Conservation (phyloP, 2,113 vertebrate species). For the Archilochus colubris region DNA sequence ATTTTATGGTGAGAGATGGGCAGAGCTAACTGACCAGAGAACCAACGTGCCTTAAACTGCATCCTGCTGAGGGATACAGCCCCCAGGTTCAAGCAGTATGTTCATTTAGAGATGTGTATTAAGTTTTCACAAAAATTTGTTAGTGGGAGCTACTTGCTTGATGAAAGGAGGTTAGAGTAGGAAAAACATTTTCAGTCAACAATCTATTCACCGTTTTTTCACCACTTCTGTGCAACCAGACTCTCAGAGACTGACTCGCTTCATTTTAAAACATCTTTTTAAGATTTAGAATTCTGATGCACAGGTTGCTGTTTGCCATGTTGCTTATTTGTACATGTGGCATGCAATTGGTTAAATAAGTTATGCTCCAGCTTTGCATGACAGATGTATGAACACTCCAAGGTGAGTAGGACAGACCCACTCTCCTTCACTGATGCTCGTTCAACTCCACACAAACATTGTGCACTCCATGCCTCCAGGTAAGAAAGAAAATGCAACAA, state of each 20-base stretch:
- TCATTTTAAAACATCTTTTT: not conserved
- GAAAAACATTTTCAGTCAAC: not conserved
- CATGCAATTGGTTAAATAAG: not conserved
- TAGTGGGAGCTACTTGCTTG: not conserved
- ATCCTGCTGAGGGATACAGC: not conserved
- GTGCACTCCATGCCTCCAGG: not conserved
- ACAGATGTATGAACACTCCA: not conserved
- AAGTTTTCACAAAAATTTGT: not conserved
- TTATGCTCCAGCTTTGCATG: not conserved
- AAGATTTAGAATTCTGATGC: not conserved
- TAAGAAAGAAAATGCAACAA: not conserved
- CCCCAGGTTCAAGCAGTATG: not conserved
- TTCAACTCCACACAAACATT: not conserved
- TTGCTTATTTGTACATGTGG: not conserved
- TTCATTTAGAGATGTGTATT: not conserved
- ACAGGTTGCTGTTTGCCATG: not conserved
- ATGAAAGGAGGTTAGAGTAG: not conserved
- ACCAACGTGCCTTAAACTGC: not conserved
- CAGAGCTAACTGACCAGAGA: not conserved
- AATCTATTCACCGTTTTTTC: not conserved
- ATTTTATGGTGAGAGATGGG: not conserved
- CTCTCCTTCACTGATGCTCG: not conserved
- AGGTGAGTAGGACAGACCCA: not conserved
- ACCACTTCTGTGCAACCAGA: not conserved
- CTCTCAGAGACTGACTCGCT: not conserved